phyloP scores from a whole-genome alignment of 2,888 invertebrate genomes.

The Hypercompe scribonia region DNA sequence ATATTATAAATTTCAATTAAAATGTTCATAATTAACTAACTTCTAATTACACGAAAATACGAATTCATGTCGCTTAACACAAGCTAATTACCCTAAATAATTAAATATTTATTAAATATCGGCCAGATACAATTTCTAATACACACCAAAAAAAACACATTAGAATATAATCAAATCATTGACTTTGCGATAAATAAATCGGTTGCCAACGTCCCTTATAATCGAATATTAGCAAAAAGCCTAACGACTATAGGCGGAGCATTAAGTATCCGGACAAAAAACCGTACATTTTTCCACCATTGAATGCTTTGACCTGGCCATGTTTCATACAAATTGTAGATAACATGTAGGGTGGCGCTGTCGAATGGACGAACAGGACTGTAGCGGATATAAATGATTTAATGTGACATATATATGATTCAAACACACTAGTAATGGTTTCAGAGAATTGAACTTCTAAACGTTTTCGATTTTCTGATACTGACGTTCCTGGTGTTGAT shows the following conservation, averaged over 20 bases:
- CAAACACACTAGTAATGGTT: not conserved
- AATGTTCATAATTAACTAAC: too few species aligned
- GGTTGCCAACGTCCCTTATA: constrained; percentile 22
- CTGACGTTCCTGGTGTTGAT: not conserved
- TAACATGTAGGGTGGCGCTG: constrained; percentile 45
- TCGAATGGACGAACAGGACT: not conserved
- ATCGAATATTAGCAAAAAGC: constrained; percentile 48
- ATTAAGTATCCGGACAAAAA: constrained; percentile 60
- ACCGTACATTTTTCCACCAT: constrained; percentile 56
- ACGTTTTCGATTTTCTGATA: not conserved
- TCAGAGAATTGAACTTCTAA: not conserved
- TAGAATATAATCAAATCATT: constrained; percentile 35
- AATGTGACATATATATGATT: not conserved
- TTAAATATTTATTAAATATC: not conserved
- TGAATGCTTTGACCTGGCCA: constrained; percentile 63
- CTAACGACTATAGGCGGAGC: constrained; percentile 51
- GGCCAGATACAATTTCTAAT: not conserved
- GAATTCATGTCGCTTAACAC: not conserved
- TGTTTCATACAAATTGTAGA: constrained; percentile 59
- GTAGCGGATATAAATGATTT: not conserved
- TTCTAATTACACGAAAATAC: not conserved
- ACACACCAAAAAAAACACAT: constrained; percentile 13
- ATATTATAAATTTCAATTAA: too few species aligned
- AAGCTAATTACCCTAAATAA: not conserved
- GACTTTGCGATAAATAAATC: constrained; percentile 18